Evolutionary conservation across 2,797 vertebrate genomes (phyloP), one percentile per base, ranked within the genome.

Genomic region (Bryconaethiops microstoma): DNA sequence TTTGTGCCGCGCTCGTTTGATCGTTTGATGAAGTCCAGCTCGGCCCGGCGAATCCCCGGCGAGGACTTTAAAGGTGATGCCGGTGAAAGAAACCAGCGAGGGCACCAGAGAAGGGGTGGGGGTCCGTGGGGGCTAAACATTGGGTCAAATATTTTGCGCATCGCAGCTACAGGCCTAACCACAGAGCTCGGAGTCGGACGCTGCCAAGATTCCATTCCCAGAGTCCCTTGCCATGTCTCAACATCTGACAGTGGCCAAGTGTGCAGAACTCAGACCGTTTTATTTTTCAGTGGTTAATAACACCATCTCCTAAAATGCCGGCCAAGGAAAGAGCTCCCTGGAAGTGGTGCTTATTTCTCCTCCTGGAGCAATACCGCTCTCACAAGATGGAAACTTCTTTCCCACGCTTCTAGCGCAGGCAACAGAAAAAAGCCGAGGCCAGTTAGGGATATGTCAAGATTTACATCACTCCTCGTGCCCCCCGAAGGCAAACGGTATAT

Each of bases 221-320:
- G 82, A 89, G 90, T 92, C 79, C 76, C 54, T 87, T 79, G 80
- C 84, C 74, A 85, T 88, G 75, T 88, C 84, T 90, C 87, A 75
- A 85, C 84, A 78, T 87, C 86, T 87, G 86, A 90, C 85, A 88
- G 85, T 85, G 82, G 86, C 54, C 64, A 84, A 78, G 84, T 85
- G 83, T 88, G 71, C 81, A 88, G 71, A 72, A 83, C 84, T 78
- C 81, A 29, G 67, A 79, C 55, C 78, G 86, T 90, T 86, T 85
- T 86, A 84, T 89, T 90, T 90, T 91, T 89, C 83, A 87, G 76
- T 57, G 72, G 84, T 88, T 89, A 88, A 90, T 88, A 89, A 83
- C 81, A 86, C 65, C 74, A 89, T 89, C 73, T 86, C 83, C n/a
- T 23, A 84, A 83, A 83, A 87, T 45, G 40, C 42, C 57, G 57